A percentile compares a stretch with the other conserved stretches of the same genome.
phyloP scores from a whole-genome alignment of 35 echinoderm and acorn worm species.

The Chiridota heheva region DNA sequence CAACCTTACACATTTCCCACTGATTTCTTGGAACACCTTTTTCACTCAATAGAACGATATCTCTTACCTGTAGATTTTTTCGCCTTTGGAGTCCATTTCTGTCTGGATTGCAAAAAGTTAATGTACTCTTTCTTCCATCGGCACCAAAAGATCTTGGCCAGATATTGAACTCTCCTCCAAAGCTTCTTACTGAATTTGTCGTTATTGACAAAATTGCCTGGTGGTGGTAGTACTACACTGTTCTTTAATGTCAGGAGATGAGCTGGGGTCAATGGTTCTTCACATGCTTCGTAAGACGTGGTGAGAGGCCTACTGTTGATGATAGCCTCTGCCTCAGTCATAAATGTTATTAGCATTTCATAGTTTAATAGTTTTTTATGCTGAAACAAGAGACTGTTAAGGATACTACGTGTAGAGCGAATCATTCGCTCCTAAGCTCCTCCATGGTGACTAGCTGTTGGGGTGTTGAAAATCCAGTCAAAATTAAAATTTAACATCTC shows the following conservation, averaged over 20 bases:
- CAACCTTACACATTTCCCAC: constrained; percentile 25
- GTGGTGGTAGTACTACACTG: constrained; percentile 67
- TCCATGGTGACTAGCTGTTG: constrained; percentile 59
- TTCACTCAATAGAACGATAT: constrained; percentile 41
- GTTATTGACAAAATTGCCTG: constrained; percentile 44
- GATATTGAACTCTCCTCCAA: constrained; percentile 75
- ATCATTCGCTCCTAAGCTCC: constrained; percentile 18
- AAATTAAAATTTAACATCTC: constrained; percentile 43
- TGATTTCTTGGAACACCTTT: constrained; percentile 17
- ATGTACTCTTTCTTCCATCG: constrained; percentile 75
- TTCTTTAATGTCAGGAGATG: constrained; percentile 79
- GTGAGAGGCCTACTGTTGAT: constrained; percentile 74
- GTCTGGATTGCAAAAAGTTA: constrained; percentile 43
- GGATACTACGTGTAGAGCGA: neutral
- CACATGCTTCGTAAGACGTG: constrained; percentile 11
- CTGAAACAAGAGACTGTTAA: constrained; percentile 6
- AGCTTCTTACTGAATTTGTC: constrained; percentile 55
- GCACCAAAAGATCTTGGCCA: constrained; percentile 68
- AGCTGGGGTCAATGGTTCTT: constrained; percentile 76
- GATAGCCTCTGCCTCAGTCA: constrained; percentile 57
- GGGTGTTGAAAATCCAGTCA: constrained; percentile 75
- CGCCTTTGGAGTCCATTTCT: constrained; percentile 55
- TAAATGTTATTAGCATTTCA: constrained; percentile 46
- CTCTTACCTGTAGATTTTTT: constrained; percentile 48
- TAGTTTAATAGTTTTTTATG: constrained; percentile 29